Evolutionary conservation across 2,888 invertebrate species (phyloP).

Genomic region (Lysandra coridon): DNA sequence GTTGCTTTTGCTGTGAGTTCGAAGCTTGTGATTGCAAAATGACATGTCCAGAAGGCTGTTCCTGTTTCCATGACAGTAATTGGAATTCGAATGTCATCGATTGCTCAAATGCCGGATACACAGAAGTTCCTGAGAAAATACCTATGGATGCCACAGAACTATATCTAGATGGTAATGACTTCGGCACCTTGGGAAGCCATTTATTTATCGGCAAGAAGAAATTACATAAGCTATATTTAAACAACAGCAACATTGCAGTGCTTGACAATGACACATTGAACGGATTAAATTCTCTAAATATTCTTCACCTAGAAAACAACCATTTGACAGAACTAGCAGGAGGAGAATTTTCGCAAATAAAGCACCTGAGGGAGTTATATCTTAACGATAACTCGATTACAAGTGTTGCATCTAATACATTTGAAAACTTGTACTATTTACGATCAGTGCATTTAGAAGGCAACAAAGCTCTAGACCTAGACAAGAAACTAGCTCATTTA

Average conservation of each 20-base stretch:
- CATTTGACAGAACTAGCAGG: conserved; percentile 85
- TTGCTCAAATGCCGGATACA: conserved; percentile 87
- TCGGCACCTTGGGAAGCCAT: conserved; percentile 87
- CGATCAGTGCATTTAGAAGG: conserved; percentile 87
- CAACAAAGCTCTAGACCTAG: conserved; percentile 86
- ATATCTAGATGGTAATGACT: conserved; percentile 90
- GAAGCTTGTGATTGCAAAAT: conserved; percentile 94
- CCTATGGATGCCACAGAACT: conserved; percentile 95
- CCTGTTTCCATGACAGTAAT: conserved; percentile 91
- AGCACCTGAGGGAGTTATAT: conserved; percentile 88
- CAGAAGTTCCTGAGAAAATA: conserved; percentile 86
- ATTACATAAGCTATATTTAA: conserved; percentile 87
- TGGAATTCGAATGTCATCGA: conserved; percentile 92
- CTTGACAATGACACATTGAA: conserved; percentile 90
- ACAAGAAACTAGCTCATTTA: conserved; percentile 82
- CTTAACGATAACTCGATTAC: conserved; percentile 89
- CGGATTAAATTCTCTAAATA: conserved; percentile 85
- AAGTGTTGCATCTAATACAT: conserved; percentile 86
- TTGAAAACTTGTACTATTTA: conserved; percentile 85
- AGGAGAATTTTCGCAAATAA: conserved; percentile 89
- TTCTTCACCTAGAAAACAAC: conserved; percentile 89
- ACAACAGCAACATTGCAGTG: conserved; percentile 86
- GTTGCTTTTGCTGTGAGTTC: conserved; percentile 93
- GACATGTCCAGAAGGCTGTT: conserved; percentile 91
- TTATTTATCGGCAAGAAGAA: conserved; percentile 92